phyloP scores from a whole-genome alignment of 1,140 invertebrate genomes.

The Sitodiplosis mosellana region DNA sequence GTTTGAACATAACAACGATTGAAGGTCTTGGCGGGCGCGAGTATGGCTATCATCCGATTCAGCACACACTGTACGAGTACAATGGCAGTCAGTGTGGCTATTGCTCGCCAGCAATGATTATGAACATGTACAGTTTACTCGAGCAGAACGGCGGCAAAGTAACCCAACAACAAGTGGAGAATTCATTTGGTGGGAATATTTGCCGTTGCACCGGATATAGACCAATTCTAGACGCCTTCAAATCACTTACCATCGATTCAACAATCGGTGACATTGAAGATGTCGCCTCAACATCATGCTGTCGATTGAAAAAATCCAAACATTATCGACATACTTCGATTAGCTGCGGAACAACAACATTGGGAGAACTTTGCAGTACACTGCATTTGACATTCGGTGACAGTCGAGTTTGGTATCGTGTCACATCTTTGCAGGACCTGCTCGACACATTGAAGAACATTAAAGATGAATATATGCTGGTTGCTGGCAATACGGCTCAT shows the following conservation, averaged over 20 bases:
- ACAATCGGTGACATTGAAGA: constrained; percentile 18
- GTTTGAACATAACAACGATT: constrained; percentile 55
- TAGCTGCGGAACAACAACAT: constrained; percentile 9
- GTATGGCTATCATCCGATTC: constrained; percentile 13
- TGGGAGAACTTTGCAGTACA: constrained; percentile 1
- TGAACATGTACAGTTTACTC: constrained; percentile 43
- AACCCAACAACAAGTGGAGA: constrained; percentile 44
- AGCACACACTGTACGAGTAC: not conserved
- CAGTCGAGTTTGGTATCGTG: not conserved
- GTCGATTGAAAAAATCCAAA: not conserved
- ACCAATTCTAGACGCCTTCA: constrained; percentile 60
- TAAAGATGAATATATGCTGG: constrained; percentile 25
- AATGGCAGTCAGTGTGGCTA: constrained; percentile 26
- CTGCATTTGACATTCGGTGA: not conserved
- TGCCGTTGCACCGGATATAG: constrained; percentile 68
- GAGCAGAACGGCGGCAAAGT: constrained; percentile 16
- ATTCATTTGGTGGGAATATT: constrained; percentile 54
- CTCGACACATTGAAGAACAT: not conserved
- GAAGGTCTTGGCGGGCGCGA: constrained; percentile 48
- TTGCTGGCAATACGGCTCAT: constrained; percentile 33
- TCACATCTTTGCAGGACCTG: constrained; percentile 3
- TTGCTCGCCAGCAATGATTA: constrained; percentile 51
- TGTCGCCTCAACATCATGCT: not conserved
- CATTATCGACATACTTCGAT: not conserved
- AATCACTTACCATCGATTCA: constrained; percentile 44